Conservation (phyloP, 2,113 vertebrate genomes). For the Neogale vison region DNA sequence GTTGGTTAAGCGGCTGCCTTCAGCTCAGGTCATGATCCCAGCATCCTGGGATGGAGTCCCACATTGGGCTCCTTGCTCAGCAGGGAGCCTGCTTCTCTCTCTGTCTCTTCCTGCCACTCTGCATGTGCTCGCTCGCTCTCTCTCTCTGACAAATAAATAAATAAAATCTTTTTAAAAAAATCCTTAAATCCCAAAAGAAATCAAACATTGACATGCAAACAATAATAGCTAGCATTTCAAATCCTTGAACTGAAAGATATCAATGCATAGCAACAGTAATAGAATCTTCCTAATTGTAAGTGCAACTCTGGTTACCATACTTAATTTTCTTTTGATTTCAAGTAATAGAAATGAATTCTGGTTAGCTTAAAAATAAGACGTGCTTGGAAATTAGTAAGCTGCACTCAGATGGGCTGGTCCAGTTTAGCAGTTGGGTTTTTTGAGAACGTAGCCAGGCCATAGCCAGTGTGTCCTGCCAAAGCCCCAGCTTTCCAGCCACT, state of each 20-base stretch:
- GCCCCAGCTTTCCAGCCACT: constrained; percentile 90
- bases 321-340: neutral
- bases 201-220: neutral
- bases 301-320: neutral
- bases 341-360: neutral
- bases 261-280: neutral
- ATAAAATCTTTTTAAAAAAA: too few species aligned
- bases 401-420: neutral
- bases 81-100: too few species aligned
- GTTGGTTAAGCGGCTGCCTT: too few species aligned
- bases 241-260: neutral
- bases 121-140: too few species aligned
- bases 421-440: neutral
- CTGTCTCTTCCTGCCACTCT: too few species aligned
- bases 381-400: neutral
- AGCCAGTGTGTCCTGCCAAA: constrained; percentile 85
- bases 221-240: neutral
- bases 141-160: too few species aligned
- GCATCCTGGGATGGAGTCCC: too few species aligned
- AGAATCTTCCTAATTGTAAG: neutral
- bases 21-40: too few species aligned
- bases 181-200: neutral
- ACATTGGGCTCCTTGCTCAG: too few species aligned
- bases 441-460: rapidly evolving
- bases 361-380: neutral